These are phyloP conservation scores for Nemotelus nigrinus DNA, from an alignment of 2,888 invertebrate genomes.

Conservation along the genomic window DNA sequence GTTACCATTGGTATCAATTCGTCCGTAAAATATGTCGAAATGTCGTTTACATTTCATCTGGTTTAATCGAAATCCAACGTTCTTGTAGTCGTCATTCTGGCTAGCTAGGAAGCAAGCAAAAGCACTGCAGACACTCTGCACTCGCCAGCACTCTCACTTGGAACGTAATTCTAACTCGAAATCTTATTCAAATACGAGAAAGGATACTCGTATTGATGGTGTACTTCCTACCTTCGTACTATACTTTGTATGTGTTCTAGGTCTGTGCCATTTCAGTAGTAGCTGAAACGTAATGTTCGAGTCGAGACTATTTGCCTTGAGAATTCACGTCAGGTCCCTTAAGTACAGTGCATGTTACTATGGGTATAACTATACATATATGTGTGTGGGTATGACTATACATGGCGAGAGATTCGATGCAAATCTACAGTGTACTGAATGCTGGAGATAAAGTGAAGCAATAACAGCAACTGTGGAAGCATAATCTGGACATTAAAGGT, in stretches of 20 bases:
- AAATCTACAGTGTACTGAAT: constrained; percentile 37
- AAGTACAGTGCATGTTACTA: constrained; percentile 15
- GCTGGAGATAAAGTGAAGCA: constrained; percentile 39
- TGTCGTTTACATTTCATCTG: constrained; percentile 42
- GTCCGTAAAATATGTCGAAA: constrained; percentile 42
- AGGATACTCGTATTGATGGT: constrained; percentile 36
- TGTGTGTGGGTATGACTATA: constrained; percentile 4
- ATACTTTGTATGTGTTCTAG: constrained; percentile 8
- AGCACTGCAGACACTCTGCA: constrained; percentile 14
- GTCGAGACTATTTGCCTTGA: constrained; percentile 21
- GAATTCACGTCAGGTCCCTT: constrained; percentile 38
- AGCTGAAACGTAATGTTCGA: constrained; percentile 6
- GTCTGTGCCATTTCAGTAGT: constrained; percentile 12
- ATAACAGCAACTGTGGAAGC: constrained; percentile 43
- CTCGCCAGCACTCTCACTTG: constrained; percentile 25
- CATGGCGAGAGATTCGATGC: constrained; percentile 18
- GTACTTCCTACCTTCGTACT: constrained; percentile 2
- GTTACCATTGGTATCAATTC: constrained; percentile 38
- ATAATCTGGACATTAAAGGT: constrained; percentile 45
- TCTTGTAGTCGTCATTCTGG: not conserved
- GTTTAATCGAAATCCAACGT: constrained; percentile 43
- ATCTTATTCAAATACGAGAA: constrained; percentile 35
- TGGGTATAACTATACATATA: constrained; percentile 3
- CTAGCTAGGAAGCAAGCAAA: not conserved
- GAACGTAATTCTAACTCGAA: constrained; percentile 34